Percentiles rank a stretch among this genome's conserved stretches.
Conservation (phyloP, 2,113 vertebrate genomes). For the Cathartes aura region DNA sequence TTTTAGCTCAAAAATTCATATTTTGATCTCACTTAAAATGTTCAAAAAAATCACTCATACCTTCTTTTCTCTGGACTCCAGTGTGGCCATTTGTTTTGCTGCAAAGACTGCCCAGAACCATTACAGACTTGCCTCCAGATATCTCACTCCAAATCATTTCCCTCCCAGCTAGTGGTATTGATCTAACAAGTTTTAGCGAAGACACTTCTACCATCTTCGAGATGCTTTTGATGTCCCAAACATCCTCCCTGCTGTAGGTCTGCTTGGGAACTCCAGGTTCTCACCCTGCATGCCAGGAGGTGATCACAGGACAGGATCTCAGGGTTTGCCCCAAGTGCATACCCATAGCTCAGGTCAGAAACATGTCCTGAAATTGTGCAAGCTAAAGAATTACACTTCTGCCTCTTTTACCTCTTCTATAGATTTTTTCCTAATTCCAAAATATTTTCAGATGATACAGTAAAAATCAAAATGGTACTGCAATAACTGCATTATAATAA, state of each 20-base stretch:
- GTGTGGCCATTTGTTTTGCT: neutral
- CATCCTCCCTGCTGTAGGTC: neutral
- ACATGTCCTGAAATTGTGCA: neutral
- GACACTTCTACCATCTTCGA: neutral
- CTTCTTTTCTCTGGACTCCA: neutral
- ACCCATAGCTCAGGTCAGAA: neutral
- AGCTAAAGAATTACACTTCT: neutral
- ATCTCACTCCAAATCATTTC: neutral
- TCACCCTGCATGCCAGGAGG: neutral
- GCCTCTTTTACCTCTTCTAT: neutral
- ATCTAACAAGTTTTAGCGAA: neutral
- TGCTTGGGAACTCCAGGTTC: neutral
- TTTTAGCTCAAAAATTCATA: neutral
- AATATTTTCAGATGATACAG: neutral
- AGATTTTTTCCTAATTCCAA: neutral
- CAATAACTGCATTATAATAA: neutral
- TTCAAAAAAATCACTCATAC: neutral
- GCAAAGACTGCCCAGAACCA: neutral
- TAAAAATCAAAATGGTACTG: neutral
- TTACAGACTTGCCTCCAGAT: neutral
- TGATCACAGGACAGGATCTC: neutral
- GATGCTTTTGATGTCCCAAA: neutral
- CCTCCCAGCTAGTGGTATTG: neutral
- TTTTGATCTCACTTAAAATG: neutral
- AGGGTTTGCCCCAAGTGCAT: neutral